phyloP scores from a whole-genome alignment of 1,140 invertebrate species.

The Drosophila oshimai region DNA sequence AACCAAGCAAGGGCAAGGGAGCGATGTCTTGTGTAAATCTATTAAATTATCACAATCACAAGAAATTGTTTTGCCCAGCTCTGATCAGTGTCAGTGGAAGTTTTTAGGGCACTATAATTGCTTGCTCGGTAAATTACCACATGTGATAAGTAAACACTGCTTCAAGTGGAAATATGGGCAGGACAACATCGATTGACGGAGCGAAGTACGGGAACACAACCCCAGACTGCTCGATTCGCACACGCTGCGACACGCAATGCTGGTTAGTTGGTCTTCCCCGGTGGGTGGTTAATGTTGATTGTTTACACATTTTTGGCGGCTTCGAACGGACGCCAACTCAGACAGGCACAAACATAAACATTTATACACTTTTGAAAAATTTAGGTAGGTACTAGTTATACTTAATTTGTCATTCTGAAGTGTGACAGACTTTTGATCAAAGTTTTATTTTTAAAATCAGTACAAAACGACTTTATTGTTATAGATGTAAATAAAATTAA shows the following conservation, averaged over 20 bases:
- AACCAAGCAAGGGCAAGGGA: conserved; percentile 1
- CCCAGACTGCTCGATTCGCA: conserved; percentile 14
- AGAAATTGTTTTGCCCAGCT: conserved; percentile 21
- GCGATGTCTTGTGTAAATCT: conserved; percentile 31
- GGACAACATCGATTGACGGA: conserved; percentile 49
- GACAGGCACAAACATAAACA: conserved; percentile 40
- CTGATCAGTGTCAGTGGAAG: conserved; percentile 18
- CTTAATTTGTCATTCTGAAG: no score
- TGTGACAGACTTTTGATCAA: no score
- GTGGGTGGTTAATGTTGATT: conserved; percentile 71
- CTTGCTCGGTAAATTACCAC: background rate
- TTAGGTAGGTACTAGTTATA: background rate
- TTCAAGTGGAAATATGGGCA: conserved; percentile 5
- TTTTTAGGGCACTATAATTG: conserved; percentile 4
- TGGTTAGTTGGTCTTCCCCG: conserved; percentile 42
- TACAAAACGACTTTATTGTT: no score
- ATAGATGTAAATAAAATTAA: no score
- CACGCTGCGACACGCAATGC: conserved; percentile 53
- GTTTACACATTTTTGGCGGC: conserved; percentile 78
- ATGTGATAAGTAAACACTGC: conserved; percentile 3
- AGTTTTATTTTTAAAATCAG: no score
- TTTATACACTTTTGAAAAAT: conserved; percentile 5
- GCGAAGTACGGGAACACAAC: background rate
- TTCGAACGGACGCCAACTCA: conserved; percentile 29
- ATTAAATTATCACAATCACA: conserved; percentile 37